A percentile compares a stretch with the other conserved stretches of the same genome.
These are phyloP conservation scores for Manis pentadactyla DNA, from an alignment of 2,797 vertebrate genomes.

Conservation along the genomic window DNA sequence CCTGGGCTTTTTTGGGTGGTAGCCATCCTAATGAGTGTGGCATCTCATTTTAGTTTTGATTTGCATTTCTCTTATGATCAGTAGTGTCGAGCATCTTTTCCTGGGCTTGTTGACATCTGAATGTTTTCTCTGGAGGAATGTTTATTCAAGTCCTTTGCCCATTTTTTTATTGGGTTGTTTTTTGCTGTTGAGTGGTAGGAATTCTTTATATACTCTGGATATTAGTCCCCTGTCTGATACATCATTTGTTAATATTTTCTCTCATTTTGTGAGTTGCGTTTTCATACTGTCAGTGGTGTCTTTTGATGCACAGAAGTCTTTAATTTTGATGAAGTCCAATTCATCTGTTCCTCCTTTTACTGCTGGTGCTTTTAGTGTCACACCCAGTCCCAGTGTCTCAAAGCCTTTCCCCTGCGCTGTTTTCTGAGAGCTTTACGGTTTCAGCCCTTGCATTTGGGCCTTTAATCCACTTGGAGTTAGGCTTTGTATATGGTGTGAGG, in stretches of 20 bases:
- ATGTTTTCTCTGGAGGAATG: not conserved
- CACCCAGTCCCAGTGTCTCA: rapidly evolving
- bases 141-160: not conserved
- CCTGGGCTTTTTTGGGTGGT: not conserved
- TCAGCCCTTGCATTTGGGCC: not conserved
- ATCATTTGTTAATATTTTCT: not conserved
- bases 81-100: not conserved
- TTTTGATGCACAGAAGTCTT: not conserved
- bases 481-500: not conserved
- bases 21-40: not conserved
- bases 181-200: not conserved
- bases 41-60: not conserved
- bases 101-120: not conserved
- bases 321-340: not conserved
- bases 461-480: not conserved
- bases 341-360: not conserved
- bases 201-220: not conserved
- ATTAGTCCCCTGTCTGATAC: not conserved
- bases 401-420: not conserved
- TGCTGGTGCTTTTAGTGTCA: not conserved
- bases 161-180: not conserved
- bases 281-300: not conserved
- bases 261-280: not conserved
- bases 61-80: rapidly evolving
- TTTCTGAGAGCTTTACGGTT: not conserved